These are phyloP conservation scores for Galaxea fascicularis DNA, from an alignment of 92 coral and sea anemone species.

Conservation along the genomic window DNA sequence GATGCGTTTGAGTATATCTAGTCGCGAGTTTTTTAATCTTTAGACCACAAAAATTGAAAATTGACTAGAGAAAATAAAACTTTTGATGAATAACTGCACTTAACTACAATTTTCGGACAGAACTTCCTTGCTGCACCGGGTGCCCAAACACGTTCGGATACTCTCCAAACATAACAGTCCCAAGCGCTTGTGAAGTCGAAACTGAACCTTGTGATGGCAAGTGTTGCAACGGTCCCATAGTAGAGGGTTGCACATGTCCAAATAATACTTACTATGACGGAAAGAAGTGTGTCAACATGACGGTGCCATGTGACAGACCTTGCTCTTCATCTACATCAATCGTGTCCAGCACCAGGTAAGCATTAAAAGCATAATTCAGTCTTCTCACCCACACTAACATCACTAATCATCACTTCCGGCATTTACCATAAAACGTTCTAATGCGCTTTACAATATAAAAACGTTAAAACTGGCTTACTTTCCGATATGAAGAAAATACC, in stretches of 20 bases:
- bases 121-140: constrained; percentile 90
- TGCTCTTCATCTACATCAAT: constrained; percentile 48
- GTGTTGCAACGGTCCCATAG: constrained; percentile 85
- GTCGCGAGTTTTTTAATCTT: no score
- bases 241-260: constrained; percentile 95
- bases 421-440: no score
- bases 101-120: constrained; percentile 21
- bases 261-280: constrained; percentile 76
- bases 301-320: constrained; percentile 63
- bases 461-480: no score
- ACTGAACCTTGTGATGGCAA: constrained; percentile 56
- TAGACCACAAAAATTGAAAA: no score
- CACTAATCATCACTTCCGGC: no score
- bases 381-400: neutral
- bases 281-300: constrained; percentile 81
- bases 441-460: no score
- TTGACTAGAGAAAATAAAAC: no score
- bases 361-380: neutral
- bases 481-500: no score
- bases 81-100: neutral
- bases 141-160: constrained; percentile 83
- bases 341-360: constrained; percentile 34
- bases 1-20: no score
- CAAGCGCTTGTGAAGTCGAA: constrained; percentile 72
- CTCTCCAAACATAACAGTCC: constrained; percentile 74